Evolutionary conservation across 2,113 vertebrate genomes (phyloP), one percentile per base, ranked within the genome.

Genomic region (Jaculus jaculus): DNA sequence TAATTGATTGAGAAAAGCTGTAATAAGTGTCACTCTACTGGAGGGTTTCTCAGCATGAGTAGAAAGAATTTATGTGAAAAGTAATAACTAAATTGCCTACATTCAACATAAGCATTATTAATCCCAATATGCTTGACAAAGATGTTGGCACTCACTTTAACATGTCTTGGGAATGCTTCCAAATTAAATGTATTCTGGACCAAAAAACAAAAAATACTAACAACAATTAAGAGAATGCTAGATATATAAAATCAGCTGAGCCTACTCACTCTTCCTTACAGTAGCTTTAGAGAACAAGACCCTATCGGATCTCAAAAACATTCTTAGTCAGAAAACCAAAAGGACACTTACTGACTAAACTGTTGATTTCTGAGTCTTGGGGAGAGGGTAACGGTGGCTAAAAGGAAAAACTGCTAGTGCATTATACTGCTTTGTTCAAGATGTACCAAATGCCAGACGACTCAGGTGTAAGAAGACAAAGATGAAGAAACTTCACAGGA

Each of bases 81-180:
- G 83, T 95, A 97, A 95, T 51, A 94, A 91, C 32, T 71, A 92
- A 92, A 91, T 87, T 90, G 87, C 89, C 72, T 79, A 51, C 18
- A 34, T 82, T 85, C 37, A 42, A 71, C 47, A 91, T 92, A 94
- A 97, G 96, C 87, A 96, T 74, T 69, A 92, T 94, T 85, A 93
- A 91, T 92, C 93, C 81, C 87, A 94, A 97, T 95, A 73, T 84
- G 32, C 65, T 80, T 89, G 63, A 92, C 94, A 96, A 92, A 95
- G 61, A 94, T 82, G 91, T 79, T 94, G 95, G 83, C 95, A 93
- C 34, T 92, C 86, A 87, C n/a, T 92, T 92, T 96, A 86, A 81
- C 73, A 61, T 37, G n/a, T 88, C 72, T 96, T 93, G 80, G 92
- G 80, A 96, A 87, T 71, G 84, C 61, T 96, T 96, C 95, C 95